These are phyloP conservation scores for Betta splendens DNA, from an alignment of 2,797 vertebrate species.

Conservation along the genomic window DNA sequence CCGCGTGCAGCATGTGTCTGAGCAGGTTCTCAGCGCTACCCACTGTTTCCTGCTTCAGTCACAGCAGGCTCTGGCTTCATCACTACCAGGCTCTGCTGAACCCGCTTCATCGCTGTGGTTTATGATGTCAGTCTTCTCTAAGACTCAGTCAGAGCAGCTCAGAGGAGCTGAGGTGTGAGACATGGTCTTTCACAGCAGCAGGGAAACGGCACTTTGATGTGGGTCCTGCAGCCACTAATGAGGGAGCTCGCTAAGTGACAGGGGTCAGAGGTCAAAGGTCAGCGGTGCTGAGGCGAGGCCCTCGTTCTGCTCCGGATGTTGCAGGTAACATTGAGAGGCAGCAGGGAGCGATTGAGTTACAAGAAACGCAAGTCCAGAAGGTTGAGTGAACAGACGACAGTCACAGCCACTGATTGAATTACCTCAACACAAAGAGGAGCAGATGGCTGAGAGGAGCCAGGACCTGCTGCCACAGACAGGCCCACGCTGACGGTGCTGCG, in stretches of 20 bases:
- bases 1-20: not conserved
- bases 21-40: not conserved
- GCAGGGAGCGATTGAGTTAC: conserved; percentile 25
- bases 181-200: no score
- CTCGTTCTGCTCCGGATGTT: conserved; percentile 17
- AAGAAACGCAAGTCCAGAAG: conserved; percentile 2
- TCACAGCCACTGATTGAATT: conserved; percentile 38
- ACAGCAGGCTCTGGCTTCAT: no score
- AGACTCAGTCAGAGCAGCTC: no score
- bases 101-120: conserved; percentile 1
- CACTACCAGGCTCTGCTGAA: no score
- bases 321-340: conserved; percentile 2
- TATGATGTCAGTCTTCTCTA: no score
- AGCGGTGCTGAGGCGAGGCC: conserved; percentile 3
- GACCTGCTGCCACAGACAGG: no score
- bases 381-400: not conserved
- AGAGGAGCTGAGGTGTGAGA: no score
- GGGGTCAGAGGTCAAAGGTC: conserved; percentile 56
- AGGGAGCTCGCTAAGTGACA: conserved; percentile 21
- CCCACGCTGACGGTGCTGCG: no score
- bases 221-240: conserved; percentile 11
- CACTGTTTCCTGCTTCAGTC: not conserved
- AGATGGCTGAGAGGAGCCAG: conserved; percentile 27
- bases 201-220: not conserved
- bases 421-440: conserved; percentile 15